Evolutionary conservation across 1,140 invertebrate genomes (phyloP).

Genomic region (Eriocheir sinensis): DNA sequence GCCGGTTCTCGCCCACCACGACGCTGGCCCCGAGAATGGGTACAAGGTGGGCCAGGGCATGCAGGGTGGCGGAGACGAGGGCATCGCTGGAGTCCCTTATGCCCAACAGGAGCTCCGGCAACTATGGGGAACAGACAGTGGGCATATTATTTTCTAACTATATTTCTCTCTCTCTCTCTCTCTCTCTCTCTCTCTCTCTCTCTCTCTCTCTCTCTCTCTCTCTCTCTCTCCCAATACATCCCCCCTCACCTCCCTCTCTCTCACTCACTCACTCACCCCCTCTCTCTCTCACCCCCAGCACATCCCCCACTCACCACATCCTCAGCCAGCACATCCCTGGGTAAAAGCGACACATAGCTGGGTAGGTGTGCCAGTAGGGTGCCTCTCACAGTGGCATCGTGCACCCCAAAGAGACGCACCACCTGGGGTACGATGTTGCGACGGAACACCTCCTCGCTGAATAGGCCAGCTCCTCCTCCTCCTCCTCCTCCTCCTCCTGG

Average conservation of each 20-base stretch:
- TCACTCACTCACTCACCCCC: background rate
- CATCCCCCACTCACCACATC: slow-evolving; percentile 56
- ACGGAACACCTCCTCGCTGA: slow-evolving; percentile 54
- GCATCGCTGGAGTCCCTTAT: slow-evolving; percentile 91
- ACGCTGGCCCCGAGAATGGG: slow-evolving; percentile 90
- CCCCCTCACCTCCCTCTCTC: background rate
- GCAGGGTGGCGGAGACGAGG: slow-evolving; percentile 89
- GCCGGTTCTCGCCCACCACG: slow-evolving; percentile 91
- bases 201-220: background rate
- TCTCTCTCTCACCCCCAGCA: background rate
- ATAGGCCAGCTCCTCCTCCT: slow-evolving; percentile 20
- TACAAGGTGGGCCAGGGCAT: slow-evolving; percentile 90
- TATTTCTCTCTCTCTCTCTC: too few species aligned
- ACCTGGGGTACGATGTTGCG: slow-evolving; percentile 68
- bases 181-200: too few species aligned
- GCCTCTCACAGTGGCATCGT: slow-evolving; percentile 65
- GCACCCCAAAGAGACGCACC: slow-evolving; percentile 56
- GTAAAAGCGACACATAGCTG: slow-evolving; percentile 56
- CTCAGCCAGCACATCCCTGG: slow-evolving; percentile 44
- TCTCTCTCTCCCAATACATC: background rate
- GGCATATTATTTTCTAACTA: too few species aligned
- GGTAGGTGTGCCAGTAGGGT: slow-evolving; percentile 61
- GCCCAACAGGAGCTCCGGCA: slow-evolving; percentile 87
- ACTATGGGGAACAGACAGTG: background rate
- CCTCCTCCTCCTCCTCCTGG: background rate